Evolutionary conservation across 2,797 vertebrate species (phyloP).

Genomic region (Semaprochilodus insignis): DNA sequence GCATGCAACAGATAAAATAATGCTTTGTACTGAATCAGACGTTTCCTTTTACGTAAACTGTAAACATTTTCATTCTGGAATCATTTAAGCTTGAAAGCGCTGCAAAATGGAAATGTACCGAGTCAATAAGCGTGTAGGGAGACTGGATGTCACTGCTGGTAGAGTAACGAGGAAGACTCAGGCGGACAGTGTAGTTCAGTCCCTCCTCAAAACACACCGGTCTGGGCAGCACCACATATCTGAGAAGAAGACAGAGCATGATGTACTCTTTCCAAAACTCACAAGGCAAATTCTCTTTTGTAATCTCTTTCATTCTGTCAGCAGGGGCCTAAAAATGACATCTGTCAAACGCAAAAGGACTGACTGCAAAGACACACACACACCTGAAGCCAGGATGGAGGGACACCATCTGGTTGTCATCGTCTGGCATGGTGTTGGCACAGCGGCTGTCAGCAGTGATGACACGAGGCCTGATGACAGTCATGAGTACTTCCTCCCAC

Average conservation of each 20-base stretch:
- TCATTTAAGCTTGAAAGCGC: not conserved
- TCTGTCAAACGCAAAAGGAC: not conserved
- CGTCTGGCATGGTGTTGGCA: slow-evolving; percentile 92
- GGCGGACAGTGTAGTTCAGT: slow-evolving; percentile 91
- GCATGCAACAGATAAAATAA: not conserved
- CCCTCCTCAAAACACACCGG: slow-evolving; percentile 92
- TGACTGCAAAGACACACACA: slow-evolving; percentile 32
- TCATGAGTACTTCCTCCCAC: slow-evolving; percentile 96
- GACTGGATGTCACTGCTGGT: slow-evolving; percentile 84
- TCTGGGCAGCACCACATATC: slow-evolving; percentile 86
- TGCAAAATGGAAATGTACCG: slow-evolving; percentile 79
- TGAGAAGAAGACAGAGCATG: slow-evolving; percentile 61
- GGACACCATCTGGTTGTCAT: slow-evolving; percentile 92
- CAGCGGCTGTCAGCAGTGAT: slow-evolving; percentile 90
- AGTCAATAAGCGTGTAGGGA: slow-evolving; percentile 94
- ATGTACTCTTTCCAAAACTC: not conserved
- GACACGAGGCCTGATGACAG: slow-evolving; percentile 82
- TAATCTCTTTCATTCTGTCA: not conserved
- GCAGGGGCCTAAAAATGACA: not conserved
- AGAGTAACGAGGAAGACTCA: slow-evolving; percentile 89
- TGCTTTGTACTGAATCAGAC: not conserved
- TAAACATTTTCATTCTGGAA: not conserved
- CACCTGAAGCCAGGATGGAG: slow-evolving; percentile 93
- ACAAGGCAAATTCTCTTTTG: not conserved
- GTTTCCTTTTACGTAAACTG: not conserved